phyloP scores from a whole-genome alignment of 2,888 invertebrate genomes.

The Molanna angustata region DNA sequence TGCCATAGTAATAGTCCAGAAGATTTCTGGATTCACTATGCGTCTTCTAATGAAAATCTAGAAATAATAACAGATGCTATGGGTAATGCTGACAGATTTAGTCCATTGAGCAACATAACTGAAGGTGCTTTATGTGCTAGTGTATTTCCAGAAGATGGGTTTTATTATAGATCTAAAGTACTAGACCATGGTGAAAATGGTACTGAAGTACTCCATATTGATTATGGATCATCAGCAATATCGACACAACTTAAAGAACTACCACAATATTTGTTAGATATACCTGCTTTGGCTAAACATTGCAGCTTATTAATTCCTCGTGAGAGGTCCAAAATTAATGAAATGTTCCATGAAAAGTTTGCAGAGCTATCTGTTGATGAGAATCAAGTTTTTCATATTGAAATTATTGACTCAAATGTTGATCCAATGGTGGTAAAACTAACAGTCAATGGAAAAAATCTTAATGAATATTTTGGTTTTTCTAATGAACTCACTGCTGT shows the following conservation, averaged over 20 bases:
- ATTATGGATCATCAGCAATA: constrained; percentile 67
- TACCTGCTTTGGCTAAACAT: constrained; percentile 62
- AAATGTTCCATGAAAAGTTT: constrained; percentile 46
- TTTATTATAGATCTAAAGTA: constrained; percentile 66
- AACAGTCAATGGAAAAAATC: constrained; percentile 53
- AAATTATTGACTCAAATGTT: constrained; percentile 57
- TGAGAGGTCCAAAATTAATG: constrained; percentile 48
- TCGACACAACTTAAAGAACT: constrained; percentile 59
- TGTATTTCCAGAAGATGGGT: constrained; percentile 62
- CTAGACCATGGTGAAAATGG: constrained; percentile 56
- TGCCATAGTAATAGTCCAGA: constrained; percentile 65
- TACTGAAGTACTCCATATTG: constrained; percentile 62
- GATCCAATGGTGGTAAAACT: constrained; percentile 61
- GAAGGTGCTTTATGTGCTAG: constrained; percentile 64
- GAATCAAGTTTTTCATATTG: constrained; percentile 59
- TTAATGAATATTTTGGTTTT: constrained; percentile 41
- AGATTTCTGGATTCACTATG: constrained; percentile 73
- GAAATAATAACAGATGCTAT: constrained; percentile 62
- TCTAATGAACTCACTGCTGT: no score
- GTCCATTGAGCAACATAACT: constrained; percentile 47
- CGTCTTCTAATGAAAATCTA: constrained; percentile 54
- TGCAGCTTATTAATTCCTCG: constrained; percentile 55
- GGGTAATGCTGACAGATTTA: constrained; percentile 51
- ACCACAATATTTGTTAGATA: constrained; percentile 56
- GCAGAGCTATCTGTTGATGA: constrained; percentile 53